phyloP scores from a whole-genome alignment of 1,140 invertebrate species.

The Caenorhabditis remanei region DNA sequence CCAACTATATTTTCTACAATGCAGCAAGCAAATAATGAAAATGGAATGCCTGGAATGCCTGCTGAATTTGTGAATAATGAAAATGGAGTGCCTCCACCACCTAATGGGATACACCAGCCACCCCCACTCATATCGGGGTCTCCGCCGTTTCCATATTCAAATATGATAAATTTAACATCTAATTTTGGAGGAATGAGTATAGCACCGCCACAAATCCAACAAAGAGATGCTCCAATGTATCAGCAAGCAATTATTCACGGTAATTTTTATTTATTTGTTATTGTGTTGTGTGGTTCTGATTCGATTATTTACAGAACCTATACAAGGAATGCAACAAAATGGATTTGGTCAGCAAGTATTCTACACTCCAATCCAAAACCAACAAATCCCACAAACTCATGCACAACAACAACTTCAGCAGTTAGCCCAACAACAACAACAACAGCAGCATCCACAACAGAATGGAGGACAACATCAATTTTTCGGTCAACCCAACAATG shows the following conservation, averaged over 20 bases:
- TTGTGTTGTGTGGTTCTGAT: not conserved
- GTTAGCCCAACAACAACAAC: not conserved
- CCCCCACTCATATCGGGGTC: conserved; percentile 50
- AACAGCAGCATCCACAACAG: not conserved
- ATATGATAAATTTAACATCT: conserved; percentile 48
- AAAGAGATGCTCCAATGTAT: conserved; percentile 26
- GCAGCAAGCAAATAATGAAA: not conserved
- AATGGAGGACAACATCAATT: not conserved
- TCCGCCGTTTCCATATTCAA: conserved; percentile 36
- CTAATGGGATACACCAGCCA: conserved; percentile 4
- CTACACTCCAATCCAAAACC: conserved; percentile 11
- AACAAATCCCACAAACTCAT: not conserved
- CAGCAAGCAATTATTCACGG: conserved; percentile 30
- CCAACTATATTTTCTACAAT: conserved; percentile 8
- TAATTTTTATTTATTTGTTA: not conserved
- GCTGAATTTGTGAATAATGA: conserved; percentile 33
- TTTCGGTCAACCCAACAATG: not conserved
- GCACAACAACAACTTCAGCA: not conserved
- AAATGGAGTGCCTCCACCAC: conserved; percentile 3
- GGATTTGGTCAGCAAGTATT: conserved; percentile 34
- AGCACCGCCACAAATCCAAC: conserved; percentile 21
- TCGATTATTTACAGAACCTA: not conserved
- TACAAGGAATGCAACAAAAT: conserved; percentile 32
- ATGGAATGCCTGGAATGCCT: conserved; percentile 27
- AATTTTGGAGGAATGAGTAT: conserved; percentile 43